Conservation (phyloP, 2,113 vertebrate genomes). For the Paradoxurus hermaphroditus region DNA sequence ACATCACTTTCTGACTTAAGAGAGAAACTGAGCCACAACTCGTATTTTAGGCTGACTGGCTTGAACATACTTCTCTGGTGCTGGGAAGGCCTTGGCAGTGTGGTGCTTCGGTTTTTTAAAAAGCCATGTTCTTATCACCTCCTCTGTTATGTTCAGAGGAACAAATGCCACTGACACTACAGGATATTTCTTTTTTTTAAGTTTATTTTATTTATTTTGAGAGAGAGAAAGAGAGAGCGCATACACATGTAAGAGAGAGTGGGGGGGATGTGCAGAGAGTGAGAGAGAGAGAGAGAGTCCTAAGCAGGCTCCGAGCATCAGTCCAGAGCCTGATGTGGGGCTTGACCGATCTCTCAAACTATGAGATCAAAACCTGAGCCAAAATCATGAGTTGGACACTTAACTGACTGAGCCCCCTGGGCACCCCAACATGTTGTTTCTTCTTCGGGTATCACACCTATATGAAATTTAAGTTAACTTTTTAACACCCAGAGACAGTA, state of each 20-base stretch:
- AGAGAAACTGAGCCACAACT: background rate
- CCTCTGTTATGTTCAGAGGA: background rate
- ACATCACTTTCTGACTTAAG: background rate
- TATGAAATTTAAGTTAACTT: slow-evolving; percentile 2
- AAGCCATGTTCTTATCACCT: background rate
- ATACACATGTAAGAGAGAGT: no score
- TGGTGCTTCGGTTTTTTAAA: background rate
- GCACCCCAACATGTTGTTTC: background rate
- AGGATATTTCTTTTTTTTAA: background rate
- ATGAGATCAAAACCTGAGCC: no score
- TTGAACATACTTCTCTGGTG: background rate
- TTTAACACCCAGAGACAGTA: background rate
- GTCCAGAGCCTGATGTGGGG: no score
- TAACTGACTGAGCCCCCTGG: no score
- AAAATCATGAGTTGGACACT: no score
- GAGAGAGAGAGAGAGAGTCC: no score
- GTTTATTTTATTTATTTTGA: no score
- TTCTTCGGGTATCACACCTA: background rate
- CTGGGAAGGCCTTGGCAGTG: background rate
- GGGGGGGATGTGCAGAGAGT: no score
- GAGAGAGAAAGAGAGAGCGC: no score
- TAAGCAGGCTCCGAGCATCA: no score
- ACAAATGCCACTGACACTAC: background rate
- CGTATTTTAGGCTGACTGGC: background rate
- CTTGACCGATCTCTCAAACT: no score